A percentile compares a stretch with the other conserved stretches of the same genome.
Conservation (phyloP, 2,888 invertebrate species). For the Drosophila differens region DNA sequence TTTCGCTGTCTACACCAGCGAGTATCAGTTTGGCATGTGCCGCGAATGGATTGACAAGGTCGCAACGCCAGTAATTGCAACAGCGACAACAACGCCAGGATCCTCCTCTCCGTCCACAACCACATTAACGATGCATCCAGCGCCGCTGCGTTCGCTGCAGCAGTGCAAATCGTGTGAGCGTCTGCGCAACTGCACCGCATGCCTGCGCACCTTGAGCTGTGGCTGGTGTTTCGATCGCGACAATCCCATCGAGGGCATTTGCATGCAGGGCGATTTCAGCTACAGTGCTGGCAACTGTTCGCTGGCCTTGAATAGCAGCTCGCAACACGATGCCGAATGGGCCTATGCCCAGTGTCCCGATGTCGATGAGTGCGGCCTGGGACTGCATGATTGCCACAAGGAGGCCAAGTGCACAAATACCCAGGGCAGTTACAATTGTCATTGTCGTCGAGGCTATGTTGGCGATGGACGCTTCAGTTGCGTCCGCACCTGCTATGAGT, state of each 20-base stretch:
- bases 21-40: constrained; percentile 96
- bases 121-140: constrained; percentile 39
- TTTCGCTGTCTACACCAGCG: constrained; percentile 97
- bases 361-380: constrained; percentile 96
- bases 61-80: constrained; percentile 61
- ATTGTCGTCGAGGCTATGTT: constrained; percentile 94
- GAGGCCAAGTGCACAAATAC: constrained; percentile 97
- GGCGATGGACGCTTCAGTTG: constrained; percentile 95
- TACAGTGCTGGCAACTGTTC: constrained; percentile 91
- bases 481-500: constrained; percentile 93
- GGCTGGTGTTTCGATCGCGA: constrained; percentile 97
- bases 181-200: constrained; percentile 91
- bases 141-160: constrained; percentile 85
- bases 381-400: constrained; percentile 94
- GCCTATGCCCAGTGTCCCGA: constrained; percentile 97
- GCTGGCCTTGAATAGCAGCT: constrained; percentile 88
- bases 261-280: constrained; percentile 94
- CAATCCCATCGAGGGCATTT: constrained; percentile 94
- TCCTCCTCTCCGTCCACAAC: constrained; percentile 14
- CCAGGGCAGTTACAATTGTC: constrained; percentile 95
- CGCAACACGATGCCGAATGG: constrained; percentile 91
- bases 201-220: constrained; percentile 93
- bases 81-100: constrained; percentile 63
- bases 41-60: constrained; percentile 96
- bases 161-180: constrained; percentile 93